These are phyloP conservation scores for Forbesichthys agassizii DNA, from an alignment of 2,113 vertebrate genomes.

Conservation along the genomic window DNA sequence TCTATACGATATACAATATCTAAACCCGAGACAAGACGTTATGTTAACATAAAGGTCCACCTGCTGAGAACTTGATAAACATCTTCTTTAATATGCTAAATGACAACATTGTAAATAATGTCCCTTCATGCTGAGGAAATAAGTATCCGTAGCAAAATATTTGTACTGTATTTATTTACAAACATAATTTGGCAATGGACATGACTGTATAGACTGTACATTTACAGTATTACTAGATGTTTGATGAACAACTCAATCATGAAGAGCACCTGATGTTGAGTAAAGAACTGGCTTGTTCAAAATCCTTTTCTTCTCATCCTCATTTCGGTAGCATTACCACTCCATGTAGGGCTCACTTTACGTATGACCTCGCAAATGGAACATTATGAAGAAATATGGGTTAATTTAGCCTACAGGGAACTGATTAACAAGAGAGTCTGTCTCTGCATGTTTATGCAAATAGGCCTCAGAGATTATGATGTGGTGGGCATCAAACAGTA, in stretches of 20 bases:
- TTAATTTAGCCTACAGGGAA: conserved; percentile 37
- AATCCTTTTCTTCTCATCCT: conserved; percentile 18
- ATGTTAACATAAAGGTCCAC: no score
- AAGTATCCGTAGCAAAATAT: no score
- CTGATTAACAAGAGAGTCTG: conserved; percentile 13
- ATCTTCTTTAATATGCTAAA: no score
- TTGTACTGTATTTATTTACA: no score
- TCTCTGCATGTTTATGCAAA: background rate
- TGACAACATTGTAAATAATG: no score
- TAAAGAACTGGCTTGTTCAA: conserved; percentile 39
- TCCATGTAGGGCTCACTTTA: background rate
- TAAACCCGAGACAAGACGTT: no score
- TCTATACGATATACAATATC: no score
- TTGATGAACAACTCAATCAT: conserved; percentile 24
- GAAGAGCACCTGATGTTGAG: conserved; percentile 34
- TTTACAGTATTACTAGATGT: background rate
- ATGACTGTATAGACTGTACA: no score
- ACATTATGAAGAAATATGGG: conserved; percentile 47
- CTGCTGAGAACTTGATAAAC: no score
- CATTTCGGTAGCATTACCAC: conserved; percentile 17
- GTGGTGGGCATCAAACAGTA: background rate
- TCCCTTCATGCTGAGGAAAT: no score
- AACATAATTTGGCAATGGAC: no score
- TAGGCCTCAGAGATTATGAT: background rate
- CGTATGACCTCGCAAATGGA: conserved; percentile 55